phyloP scores from a whole-genome alignment of 2,888 invertebrate species.

The Fissipunctia ypsillon region DNA sequence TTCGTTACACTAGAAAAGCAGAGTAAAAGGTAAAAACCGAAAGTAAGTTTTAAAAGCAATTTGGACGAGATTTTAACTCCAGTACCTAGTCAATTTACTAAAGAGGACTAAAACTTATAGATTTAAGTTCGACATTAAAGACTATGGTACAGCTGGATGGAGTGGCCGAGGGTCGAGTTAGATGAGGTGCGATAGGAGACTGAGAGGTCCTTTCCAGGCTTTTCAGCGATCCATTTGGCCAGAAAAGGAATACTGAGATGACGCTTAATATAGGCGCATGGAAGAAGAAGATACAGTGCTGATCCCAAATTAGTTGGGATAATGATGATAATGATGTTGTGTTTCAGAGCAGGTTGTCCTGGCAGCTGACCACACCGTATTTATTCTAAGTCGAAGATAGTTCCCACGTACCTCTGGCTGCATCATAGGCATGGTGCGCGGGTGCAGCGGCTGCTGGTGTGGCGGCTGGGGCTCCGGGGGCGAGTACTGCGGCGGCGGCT shows the following conservation, averaged over 20 bases:
- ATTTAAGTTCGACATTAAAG: neutral
- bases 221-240: no score
- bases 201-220: no score
- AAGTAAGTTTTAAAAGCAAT: neutral
- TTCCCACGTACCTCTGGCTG: constrained; percentile 68
- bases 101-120: neutral
- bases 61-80: neutral
- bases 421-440: constrained; percentile 83
- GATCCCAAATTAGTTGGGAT: no score
- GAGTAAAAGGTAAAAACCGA: neutral
- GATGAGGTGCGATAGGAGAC: no score
- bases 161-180: no score
- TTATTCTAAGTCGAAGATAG: no score
- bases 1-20: neutral
- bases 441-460: constrained; percentile 89
- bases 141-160: neutral
- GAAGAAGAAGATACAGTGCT: neutral
- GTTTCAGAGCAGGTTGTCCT: no score
- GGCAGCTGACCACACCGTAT: no score
- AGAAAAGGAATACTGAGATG: no score
- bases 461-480: constrained; percentile 89
- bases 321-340: no score
- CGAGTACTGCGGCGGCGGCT: constrained; percentile 88
- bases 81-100: neutral
- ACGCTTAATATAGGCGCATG: no score